Evolutionary conservation across 2,888 invertebrate genomes (phyloP).

Genomic region (Drosophila greeni): DNA sequence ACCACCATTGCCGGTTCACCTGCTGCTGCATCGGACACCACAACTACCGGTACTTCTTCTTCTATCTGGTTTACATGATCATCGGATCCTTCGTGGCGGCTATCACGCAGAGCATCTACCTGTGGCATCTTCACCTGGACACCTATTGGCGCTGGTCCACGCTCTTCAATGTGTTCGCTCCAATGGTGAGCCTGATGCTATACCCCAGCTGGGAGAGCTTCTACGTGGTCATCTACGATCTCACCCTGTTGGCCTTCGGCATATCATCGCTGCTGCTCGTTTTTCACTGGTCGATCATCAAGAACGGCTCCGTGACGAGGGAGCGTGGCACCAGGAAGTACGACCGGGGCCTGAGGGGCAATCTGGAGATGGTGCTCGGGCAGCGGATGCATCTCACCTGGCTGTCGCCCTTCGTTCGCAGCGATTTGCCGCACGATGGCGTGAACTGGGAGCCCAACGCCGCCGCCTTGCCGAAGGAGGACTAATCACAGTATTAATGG

Average conservation of each 20-base stretch:
- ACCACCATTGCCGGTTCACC: conserved; percentile 93
- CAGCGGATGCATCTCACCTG: conserved; percentile 88
- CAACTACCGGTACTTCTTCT: conserved; percentile 91
- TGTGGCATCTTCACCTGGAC: conserved; percentile 79
- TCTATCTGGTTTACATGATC: conserved; percentile 87
- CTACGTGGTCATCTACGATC: conserved; percentile 85
- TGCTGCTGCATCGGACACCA: conserved; percentile 92
- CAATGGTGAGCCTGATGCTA: conserved; percentile 85
- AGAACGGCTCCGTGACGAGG: conserved; percentile 83
- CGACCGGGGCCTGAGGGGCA: conserved; percentile 85
- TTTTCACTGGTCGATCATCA: conserved; percentile 85
- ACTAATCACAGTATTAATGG: conserved; percentile 17
- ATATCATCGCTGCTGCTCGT: conserved; percentile 84
- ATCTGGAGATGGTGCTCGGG: conserved; percentile 88
- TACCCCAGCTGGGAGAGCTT: conserved; percentile 84
- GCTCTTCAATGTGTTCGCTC: conserved; percentile 85
- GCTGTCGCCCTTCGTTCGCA: conserved; percentile 88
- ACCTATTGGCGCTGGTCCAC: conserved; percentile 79
- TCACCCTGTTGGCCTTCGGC: conserved; percentile 84
- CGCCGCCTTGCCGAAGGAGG: conserved; percentile 35
- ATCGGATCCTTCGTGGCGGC: conserved; percentile 86
- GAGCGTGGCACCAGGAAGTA: conserved; percentile 82
- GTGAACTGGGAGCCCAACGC: conserved; percentile 80
- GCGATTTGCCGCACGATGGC: conserved; percentile 89
- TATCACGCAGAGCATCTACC: conserved; percentile 84